Conservation (phyloP, 2,888 invertebrate species). For the Drosophila macrospina region DNA sequence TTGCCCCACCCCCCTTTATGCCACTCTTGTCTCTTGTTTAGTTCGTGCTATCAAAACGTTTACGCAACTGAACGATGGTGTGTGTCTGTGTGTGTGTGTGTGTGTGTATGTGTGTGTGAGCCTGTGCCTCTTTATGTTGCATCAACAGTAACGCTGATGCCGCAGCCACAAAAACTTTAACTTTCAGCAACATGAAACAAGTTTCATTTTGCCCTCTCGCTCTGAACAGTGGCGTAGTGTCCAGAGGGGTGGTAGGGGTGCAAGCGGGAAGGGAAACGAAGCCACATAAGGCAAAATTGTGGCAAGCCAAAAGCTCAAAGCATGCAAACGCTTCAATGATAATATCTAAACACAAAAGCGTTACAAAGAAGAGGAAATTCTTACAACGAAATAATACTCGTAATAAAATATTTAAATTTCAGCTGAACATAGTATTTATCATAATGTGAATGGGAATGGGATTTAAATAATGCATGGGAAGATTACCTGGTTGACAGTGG, state of each 20-base stretch:
- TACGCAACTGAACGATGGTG: slow-evolving; percentile 37
- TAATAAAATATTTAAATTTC: slow-evolving; percentile 3
- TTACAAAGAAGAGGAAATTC: slow-evolving; percentile 6
- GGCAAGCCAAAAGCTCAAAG: slow-evolving; percentile 28
- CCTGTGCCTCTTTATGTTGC: slow-evolving; percentile 58
- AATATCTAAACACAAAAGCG: slow-evolving; percentile 14
- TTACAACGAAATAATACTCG: slow-evolving; percentile 2
- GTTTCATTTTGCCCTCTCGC: slow-evolving; percentile 44
- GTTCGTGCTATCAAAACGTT: slow-evolving; percentile 66
- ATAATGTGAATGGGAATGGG: background rate
- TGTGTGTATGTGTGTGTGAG: slow-evolving; percentile 34
- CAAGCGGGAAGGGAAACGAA: background rate
- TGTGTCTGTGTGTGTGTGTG: slow-evolving; percentile 18
- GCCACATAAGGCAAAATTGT: slow-evolving; percentile 30
- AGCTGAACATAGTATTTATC: background rate
- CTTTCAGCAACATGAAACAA: slow-evolving; percentile 74
- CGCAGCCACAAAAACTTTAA: slow-evolving; percentile 73
- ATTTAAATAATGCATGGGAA: background rate
- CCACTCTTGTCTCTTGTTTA: slow-evolving; percentile 45
- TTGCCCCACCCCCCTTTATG: background rate
- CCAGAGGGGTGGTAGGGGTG: background rate
- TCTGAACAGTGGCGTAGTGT: too few relatives aligned
- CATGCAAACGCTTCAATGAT: slow-evolving; percentile 29
- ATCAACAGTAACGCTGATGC: slow-evolving; percentile 43
- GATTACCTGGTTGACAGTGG: background rate